Base-by-base conservation (phyloP, 2,888 invertebrate genomes). In the Nemotelus nigrinus region DNA sequence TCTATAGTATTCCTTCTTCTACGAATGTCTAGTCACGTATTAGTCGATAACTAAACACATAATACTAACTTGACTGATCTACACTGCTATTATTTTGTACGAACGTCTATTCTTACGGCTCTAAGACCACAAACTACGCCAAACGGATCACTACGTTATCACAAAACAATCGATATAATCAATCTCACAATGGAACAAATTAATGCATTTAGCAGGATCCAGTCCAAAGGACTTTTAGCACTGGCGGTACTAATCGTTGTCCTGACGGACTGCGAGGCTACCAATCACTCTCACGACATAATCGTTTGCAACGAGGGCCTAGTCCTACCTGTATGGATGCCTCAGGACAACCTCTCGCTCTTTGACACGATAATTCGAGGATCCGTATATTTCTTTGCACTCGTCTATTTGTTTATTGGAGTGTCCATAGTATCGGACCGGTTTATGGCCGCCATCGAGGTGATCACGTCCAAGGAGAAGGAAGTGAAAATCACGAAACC, bases 401-500 rank as follows among this genome's bases (percentile, higher is more conserved):
- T 99, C 87, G 89, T 95, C 83, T 99, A 98, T 87, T 92, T 99
- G 86, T 99, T 99, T 89, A 95, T 99, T 85, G 99, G 99, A 77
- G 98, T 99, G 65, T 98, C 99, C 82, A 98, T 99, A 86, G 95
- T 99, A 81, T 98, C 99, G 82, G 99, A 99, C 87, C 93, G 98
- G 79, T 99, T 99, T 89, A 99, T 99, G 99, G 97, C 97, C 60
- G 95, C 98, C 83, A 99, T 99, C 86, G 99, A 99, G 90, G 98
- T 97, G 82, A 99, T 99, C 86, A 99, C 99, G 75, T 98, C 98
- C 0, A 94, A 97, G 86, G 99, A 99, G 87, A 95, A 96, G 83
- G 96, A 97, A 87, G 94, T 99, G 84, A 92, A 93, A 83, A 93
- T 99, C 79, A 94, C 95, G 84, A 94, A 95, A 81, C 92, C 94